Conservation (phyloP, 2,113 vertebrate species). For the Tragelaphus scriptus region DNA sequence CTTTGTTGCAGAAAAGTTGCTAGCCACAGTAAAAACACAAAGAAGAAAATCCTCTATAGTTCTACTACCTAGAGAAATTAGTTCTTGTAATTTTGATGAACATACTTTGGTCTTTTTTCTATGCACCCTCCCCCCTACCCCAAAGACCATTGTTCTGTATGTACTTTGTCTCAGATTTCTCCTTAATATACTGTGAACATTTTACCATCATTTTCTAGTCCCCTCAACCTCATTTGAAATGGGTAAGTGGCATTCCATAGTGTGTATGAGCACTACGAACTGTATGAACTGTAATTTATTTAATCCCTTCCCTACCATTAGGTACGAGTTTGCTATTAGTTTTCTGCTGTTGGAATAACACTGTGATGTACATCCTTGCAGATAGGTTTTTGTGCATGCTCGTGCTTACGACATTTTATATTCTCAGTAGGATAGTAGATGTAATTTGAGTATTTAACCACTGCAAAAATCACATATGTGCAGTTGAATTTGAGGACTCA, state of each 20-base stretch:
- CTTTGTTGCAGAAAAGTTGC: constrained; percentile 7
- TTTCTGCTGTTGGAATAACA: background rate
- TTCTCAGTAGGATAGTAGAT: background rate
- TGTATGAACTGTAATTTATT: background rate
- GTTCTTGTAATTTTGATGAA: background rate
- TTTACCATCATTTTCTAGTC: background rate
- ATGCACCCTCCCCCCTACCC: background rate
- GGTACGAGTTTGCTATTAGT: background rate
- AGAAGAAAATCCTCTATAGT: background rate
- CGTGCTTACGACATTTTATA: background rate
- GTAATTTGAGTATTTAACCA: background rate
- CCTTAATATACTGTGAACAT: background rate
- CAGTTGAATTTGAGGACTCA: background rate
- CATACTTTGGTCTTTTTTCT: constrained; percentile 8
- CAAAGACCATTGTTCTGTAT: background rate
- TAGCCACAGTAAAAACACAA: background rate
- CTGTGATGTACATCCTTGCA: background rate
- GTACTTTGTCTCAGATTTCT: background rate
- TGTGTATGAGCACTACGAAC: background rate
- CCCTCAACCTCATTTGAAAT: background rate
- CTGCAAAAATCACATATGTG: background rate
- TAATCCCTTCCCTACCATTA: background rate
- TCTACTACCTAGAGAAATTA: background rate
- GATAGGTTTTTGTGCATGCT: background rate
- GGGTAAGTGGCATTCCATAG: background rate